Evolutionary conservation across 2,797 vertebrate species (phyloP).

Genomic region (Megaceryle alcyon): DNA sequence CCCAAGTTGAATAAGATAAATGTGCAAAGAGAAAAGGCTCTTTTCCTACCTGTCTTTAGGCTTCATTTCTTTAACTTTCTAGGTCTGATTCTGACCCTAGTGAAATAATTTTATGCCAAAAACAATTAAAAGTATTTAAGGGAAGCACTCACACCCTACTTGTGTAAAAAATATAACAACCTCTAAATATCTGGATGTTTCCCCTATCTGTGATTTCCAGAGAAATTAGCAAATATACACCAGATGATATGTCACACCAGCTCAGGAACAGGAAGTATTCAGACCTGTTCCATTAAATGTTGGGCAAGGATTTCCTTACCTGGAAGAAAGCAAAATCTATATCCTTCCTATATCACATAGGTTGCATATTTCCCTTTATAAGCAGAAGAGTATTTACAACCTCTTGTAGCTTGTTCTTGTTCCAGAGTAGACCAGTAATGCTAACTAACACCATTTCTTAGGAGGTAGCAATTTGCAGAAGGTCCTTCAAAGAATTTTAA

Average conservation of each 20-base stretch:
- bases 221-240: neutral
- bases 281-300: neutral
- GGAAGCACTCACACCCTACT: neutral
- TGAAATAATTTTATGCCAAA: rapidly evolving
- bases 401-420: neutral
- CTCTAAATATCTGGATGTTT: neutral
- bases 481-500: neutral
- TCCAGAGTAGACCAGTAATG: neutral
- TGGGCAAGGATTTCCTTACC: neutral
- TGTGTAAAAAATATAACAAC: neutral
- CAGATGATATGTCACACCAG: neutral
- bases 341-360: neutral
- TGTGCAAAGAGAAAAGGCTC: neutral
- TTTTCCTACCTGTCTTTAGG: neutral
- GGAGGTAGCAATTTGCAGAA: neutral
- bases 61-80: neutral
- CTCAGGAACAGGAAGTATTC: neutral
- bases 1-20: neutral
- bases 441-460: neutral
- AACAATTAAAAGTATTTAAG: neutral
- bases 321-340: neutral
- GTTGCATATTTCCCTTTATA: neutral
- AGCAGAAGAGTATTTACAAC: neutral
- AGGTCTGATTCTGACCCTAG: neutral
- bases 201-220: neutral